Conservation (phyloP, 2,888 invertebrate species). For the Parnassius apollo region DNA sequence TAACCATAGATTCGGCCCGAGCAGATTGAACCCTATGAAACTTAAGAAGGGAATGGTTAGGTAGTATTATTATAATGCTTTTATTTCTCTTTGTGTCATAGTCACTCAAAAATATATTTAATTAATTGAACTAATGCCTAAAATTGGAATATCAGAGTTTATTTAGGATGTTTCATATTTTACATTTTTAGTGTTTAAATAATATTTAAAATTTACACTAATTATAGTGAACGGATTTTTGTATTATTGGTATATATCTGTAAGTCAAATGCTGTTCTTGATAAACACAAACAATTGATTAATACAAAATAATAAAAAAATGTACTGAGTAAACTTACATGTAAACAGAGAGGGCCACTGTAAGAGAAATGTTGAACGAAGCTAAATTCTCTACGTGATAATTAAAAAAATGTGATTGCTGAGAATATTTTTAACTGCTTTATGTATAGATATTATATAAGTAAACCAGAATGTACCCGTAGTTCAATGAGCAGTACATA, state of each 20-base stretch:
- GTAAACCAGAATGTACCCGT: slow-evolving; percentile 58
- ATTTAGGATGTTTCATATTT: slow-evolving; percentile 81
- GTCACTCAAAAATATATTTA: slow-evolving; percentile 79
- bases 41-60: slow-evolving; percentile 68
- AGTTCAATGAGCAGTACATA: slow-evolving; percentile 42
- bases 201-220: slow-evolving; percentile 81
- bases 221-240: slow-evolving; percentile 81
- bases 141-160: slow-evolving; percentile 82
- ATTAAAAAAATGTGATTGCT: slow-evolving; percentile 78
- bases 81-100: slow-evolving; percentile 77
- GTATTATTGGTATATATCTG: slow-evolving; percentile 80
- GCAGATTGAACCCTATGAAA: slow-evolving; percentile 73
- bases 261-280: slow-evolving; percentile 79
- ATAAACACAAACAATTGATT: slow-evolving; percentile 77
- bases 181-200: slow-evolving; percentile 80
- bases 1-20: slow-evolving; percentile 53
- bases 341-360: slow-evolving; percentile 79
- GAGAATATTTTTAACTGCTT: slow-evolving; percentile 78
- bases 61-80: slow-evolving; percentile 80
- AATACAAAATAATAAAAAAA: slow-evolving; percentile 73
- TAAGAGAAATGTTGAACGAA: slow-evolving; percentile 75
- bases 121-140: slow-evolving; percentile 80
- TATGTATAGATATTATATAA: slow-evolving; percentile 72
- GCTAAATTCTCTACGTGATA: slow-evolving; percentile 80
- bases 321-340: slow-evolving; percentile 81